Conservation (phyloP, 1,140 invertebrate species). For the Battus philenor region DNA sequence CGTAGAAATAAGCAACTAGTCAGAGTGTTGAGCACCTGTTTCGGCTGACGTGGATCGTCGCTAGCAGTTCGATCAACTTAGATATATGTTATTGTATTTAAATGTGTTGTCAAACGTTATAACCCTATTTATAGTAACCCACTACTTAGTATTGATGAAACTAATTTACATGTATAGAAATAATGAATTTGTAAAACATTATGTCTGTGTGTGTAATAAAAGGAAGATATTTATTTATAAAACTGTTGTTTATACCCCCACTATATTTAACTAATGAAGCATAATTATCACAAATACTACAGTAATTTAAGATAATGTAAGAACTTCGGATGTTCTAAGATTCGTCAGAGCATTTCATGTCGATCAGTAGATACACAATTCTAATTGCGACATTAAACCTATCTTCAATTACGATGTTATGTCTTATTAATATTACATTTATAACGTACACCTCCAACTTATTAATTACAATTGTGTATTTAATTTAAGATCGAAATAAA, state of each 20-base stretch:
- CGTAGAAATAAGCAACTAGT: slow-evolving; percentile 17
- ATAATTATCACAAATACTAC: slow-evolving; percentile 50
- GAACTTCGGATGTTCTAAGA: slow-evolving; percentile 51
- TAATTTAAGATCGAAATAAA: slow-evolving; percentile 69
- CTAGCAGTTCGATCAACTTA: background rate
- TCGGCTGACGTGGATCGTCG: slow-evolving; percentile 1
- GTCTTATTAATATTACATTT: slow-evolving; percentile 30
- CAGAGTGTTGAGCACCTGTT: slow-evolving; percentile 15
- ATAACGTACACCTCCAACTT: slow-evolving; percentile 38
- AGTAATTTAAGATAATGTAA: slow-evolving; percentile 52
- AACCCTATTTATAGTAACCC: slow-evolving; percentile 3
- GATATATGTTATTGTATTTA: slow-evolving; percentile 14
- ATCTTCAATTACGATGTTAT: slow-evolving; percentile 36
- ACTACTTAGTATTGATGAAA: slow-evolving; percentile 16
- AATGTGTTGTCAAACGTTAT: slow-evolving; percentile 21
- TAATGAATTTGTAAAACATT: slow-evolving; percentile 32
- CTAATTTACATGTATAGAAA: slow-evolving; percentile 41
- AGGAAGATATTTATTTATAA: slow-evolving; percentile 43
- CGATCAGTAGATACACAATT: slow-evolving; percentile 66
- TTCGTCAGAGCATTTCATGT: slow-evolving; percentile 36
- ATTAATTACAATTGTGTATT: slow-evolving; percentile 69
- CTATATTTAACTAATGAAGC: slow-evolving; percentile 45
- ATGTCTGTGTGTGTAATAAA: slow-evolving; percentile 25
- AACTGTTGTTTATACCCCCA: slow-evolving; percentile 38
- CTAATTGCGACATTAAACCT: slow-evolving; percentile 51